Evolutionary conservation across 2,888 invertebrate species (phyloP), one percentile per base, ranked within the genome.

Genomic region (Hydraecia micacea): DNA sequence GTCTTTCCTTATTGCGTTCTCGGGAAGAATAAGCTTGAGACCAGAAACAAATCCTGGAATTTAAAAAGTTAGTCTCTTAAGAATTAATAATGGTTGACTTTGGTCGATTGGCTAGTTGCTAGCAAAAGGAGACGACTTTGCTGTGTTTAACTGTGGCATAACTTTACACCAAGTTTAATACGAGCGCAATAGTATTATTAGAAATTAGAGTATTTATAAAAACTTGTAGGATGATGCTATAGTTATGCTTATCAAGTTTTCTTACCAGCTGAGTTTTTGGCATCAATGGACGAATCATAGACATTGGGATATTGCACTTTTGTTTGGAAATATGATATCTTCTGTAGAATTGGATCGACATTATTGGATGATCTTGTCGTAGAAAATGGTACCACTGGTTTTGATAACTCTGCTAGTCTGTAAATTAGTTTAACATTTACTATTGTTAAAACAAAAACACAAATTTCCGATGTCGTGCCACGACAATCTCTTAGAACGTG

Each of bases 281-380:
- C 98, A 79, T 97, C 97, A 68, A 98, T 96, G 85, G 98, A 98
- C 2, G 98, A 97, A 93, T 99, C 99, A 93, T 98, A 99, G 0
- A 99, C 99, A 94, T 98, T 98, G 0, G 99, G 99, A 95, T 98
- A 99, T 36, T 97, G 97, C 84, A 97, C 97, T 92, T 96, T 95
- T 0, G 95, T 95, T 87, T 96, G 96, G 75, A 95, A 95, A 80
- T 96, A 97, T 0, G 97, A 96, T 86, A 96, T 95, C 84, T 94
- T 96, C 77, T 94, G 94, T 58, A 96, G 80, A 21, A 95, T 86
- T 11, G 95, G 94, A 70, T 95, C 95, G 21, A 91, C 88, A 68
- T 95, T 94, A 65, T 88, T 92, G 62, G 93, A 89, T 1, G 92
- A 93, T 83, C 94, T 94, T 68, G 97, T 91, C 72, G 97, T 90